Conservation (phyloP, 2,113 vertebrate genomes). For the Onychostruthus taczanowskii region DNA sequence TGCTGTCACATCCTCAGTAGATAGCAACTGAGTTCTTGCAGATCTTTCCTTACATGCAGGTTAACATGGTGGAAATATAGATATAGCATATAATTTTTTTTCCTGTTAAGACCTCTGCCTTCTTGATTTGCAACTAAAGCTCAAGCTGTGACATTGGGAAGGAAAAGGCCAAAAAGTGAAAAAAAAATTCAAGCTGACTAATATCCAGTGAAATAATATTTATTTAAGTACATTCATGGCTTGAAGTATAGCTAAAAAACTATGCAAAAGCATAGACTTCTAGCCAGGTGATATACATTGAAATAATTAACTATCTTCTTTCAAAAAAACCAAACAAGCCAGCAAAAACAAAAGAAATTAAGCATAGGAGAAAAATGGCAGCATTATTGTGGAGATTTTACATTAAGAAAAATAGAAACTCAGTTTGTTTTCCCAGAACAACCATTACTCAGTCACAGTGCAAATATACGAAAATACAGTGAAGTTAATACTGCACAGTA, state of each 20-base stretch:
- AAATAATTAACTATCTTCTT: not conserved
- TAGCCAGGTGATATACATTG: not conserved
- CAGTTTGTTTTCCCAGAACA: slow-evolving; percentile 25
- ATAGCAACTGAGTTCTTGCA: not conserved
- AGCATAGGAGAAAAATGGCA: not conserved
- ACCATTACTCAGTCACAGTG: not conserved
- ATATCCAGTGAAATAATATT: not conserved
- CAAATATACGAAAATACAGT: not conserved
- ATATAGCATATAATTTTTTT: not conserved
- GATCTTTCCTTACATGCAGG: not conserved
- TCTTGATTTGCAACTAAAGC: not conserved
- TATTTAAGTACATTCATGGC: not conserved
- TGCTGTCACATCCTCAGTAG: not conserved
- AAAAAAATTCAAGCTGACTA: not conserved
- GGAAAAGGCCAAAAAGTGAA: not conserved
- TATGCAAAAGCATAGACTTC: not conserved
- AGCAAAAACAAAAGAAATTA: not conserved
- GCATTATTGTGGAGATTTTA: not conserved
- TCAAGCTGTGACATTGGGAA: not conserved
- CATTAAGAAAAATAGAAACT: slow-evolving; percentile 28
- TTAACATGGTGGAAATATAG: not conserved
- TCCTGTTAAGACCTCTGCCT: not conserved
- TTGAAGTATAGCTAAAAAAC: not conserved
- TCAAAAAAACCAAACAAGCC: not conserved
- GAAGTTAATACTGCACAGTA: slow-evolving; percentile 1